Evolutionary conservation across 2,797 vertebrate genomes (phyloP), one percentile per base, ranked within the genome.

Genomic region (Halcyon badia): DNA sequence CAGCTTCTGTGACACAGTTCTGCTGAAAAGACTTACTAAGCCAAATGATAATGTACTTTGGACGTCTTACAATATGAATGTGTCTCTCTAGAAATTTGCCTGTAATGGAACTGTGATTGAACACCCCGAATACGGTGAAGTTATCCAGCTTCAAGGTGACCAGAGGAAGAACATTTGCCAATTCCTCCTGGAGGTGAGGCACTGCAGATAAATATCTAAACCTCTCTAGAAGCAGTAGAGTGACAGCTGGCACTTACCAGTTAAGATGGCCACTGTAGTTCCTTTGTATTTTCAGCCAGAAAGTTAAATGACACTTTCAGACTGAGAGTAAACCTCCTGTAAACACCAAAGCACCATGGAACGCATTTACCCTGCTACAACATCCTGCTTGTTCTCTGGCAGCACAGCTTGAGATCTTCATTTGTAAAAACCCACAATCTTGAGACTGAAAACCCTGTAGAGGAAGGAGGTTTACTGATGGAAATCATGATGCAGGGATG

Each of bases 51-150:
- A 16, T 46, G 16, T 61, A 8, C 14, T 7, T 71, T 58, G 52
- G 11, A 21, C 83, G 49, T 65, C 66, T 83, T 70, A 87, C 30
- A n/a, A 31, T 51, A 5, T 68, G 41, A 69, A 28, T 84, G 26
- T 94, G 18, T 92, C 41, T 88, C 51, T 93, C 20, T 75, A 99
- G 98, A 99, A 99, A 98, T 99, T 98, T 96, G 98, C 98, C 82
- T 98, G 98, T 94, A 99, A 99, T 97, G 98, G 98, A 81, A 98
- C 98, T 97, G 98, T 99, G 97, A 98, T 98, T 86, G 98, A 99
- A 37, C 98, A 99, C 83, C 98, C 98, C 5, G 98, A 98, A 51
- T 99, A 99, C 98, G 98, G 98, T 31, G 98, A 99, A 97, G 98
- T 99, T 66, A 99, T 99, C 95, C 98, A 99, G 96, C 98, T 99